These are phyloP conservation scores for Rhinopomastus cyanomelas DNA, from an alignment of 2,113 vertebrate species.

Conservation along the genomic window DNA sequence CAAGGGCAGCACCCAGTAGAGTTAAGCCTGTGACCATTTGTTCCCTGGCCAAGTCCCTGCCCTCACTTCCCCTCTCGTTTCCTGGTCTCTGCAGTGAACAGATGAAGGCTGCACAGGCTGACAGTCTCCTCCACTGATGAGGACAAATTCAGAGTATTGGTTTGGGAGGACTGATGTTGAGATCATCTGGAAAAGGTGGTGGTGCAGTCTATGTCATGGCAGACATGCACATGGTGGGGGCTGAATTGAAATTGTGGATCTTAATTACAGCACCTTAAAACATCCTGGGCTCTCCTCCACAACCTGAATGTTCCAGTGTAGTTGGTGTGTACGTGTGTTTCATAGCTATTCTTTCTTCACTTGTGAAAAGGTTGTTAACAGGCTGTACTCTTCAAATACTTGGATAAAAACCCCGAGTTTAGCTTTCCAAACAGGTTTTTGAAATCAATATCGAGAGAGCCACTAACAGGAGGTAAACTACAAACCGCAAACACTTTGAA, in stretches of 20 bases:
- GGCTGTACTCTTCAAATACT: constrained; percentile 31
- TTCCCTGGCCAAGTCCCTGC: background rate
- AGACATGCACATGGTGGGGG: background rate
- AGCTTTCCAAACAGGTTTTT: constrained; percentile 71
- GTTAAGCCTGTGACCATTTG: background rate
- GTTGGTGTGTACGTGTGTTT: background rate
- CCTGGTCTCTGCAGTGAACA: background rate
- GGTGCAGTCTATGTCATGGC: background rate
- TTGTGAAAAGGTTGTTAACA: constrained; percentile 49
- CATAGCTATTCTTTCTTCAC: constrained; percentile 12
- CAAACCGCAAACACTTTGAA: constrained; percentile 73
- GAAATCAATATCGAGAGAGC: constrained; percentile 73
- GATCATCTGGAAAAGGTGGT: background rate
- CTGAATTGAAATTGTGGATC: background rate
- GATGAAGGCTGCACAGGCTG: background rate
- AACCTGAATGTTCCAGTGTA: background rate
- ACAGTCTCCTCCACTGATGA: background rate
- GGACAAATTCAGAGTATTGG: background rate
- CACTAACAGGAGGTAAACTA: constrained; percentile 72
- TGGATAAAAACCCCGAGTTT: constrained; percentile 53
- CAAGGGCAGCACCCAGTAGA: background rate
- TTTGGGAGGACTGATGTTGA: background rate
- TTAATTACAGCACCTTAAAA: background rate
- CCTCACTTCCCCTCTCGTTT: background rate
- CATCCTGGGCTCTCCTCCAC: background rate